A percentile compares a stretch with the other conserved stretches of the same genome.
Evolutionary conservation across 2,888 invertebrate genomes (phyloP).

Genomic region (Pterostichus madidus): DNA sequence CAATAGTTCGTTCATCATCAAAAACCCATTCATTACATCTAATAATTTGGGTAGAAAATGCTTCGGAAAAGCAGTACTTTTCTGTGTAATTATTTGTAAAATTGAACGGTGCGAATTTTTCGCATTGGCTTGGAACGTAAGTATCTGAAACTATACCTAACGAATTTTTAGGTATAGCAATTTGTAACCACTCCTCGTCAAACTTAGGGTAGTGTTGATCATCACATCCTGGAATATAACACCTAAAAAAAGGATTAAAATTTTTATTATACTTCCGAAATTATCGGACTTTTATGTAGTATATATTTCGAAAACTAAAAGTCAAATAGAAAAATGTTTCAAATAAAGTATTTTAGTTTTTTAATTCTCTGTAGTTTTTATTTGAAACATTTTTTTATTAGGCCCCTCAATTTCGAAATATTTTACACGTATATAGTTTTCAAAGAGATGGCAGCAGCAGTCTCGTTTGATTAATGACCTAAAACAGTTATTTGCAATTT

Average conservation of each 20-base stretch:
- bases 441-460: too few relatives aligned
- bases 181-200: conserved; percentile 77
- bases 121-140: conserved; percentile 74
- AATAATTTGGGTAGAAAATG: conserved; percentile 75
- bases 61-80: conserved; percentile 73
- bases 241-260: conserved; percentile 74
- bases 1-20: conserved; percentile 79
- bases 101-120: conserved; percentile 72
- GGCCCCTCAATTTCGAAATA: too few relatives aligned
- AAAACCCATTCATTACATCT: conserved; percentile 79
- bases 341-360: background rate
- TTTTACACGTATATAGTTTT: too few relatives aligned
- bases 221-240: conserved; percentile 80
- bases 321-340: background rate
- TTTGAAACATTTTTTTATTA: too few relatives aligned
- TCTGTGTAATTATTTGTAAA: conserved; percentile 62
- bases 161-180: conserved; percentile 77
- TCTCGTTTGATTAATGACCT: too few relatives aligned
- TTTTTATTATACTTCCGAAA: background rate
- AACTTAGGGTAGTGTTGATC: conserved; percentile 73
- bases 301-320: background rate
- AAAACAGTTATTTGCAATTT: too few relatives aligned
- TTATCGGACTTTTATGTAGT: background rate
- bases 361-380: too few relatives aligned
- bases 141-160: conserved; percentile 68